Evolutionary conservation across 2,113 vertebrate species (phyloP).

Genomic region (Xiphophorus hellerii): DNA sequence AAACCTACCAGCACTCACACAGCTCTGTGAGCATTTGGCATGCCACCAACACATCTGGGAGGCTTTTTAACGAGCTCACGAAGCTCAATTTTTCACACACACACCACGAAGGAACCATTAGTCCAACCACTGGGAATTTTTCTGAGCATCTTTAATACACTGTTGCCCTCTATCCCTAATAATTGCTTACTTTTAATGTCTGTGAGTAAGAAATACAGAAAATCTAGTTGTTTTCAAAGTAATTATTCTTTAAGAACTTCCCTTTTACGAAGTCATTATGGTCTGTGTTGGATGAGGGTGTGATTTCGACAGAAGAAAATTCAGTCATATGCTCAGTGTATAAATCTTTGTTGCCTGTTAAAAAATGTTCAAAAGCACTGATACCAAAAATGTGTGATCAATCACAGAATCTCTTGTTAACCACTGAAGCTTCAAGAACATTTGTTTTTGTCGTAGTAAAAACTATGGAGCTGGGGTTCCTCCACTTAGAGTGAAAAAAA

Average conservation of each 20-base stretch:
- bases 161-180: background rate
- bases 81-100: conserved; percentile 31
- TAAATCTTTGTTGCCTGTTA: background rate
- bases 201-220: background rate
- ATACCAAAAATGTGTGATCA: too few species aligned
- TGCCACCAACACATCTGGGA: background rate
- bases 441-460: background rate
- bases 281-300: too few species aligned
- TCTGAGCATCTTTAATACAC: background rate
- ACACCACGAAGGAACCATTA: conserved; percentile 11
- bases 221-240: too few species aligned
- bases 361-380: background rate
- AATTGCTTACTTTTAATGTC: background rate
- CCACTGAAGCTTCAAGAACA: too few species aligned
- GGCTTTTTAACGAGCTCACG: conserved; percentile 52
- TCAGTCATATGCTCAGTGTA: background rate
- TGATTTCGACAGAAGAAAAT: too few species aligned
- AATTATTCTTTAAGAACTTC: too few species aligned
- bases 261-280: too few species aligned
- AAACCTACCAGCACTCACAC: conserved; percentile 3
- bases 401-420: too few species aligned
- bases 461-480: too few species aligned
- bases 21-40: background rate
- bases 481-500: background rate
- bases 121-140: background rate